Evolutionary conservation across 53 echinoderm and acorn worm genomes (phyloP).

Genomic region (Arbacia lixula): DNA sequence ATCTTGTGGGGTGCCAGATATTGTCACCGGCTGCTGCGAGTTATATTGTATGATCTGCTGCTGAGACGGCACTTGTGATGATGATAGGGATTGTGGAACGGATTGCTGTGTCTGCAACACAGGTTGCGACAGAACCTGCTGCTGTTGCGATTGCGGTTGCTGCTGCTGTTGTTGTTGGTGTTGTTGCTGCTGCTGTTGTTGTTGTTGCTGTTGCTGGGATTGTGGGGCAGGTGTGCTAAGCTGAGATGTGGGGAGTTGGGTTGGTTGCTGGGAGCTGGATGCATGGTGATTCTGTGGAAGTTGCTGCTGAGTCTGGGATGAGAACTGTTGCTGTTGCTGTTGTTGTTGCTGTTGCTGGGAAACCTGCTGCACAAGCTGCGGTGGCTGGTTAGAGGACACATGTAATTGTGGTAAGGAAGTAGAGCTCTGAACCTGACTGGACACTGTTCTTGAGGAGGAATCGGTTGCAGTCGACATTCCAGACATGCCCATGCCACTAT

Average conservation of each 20-base stretch:
- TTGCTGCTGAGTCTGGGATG: slow-evolving; percentile 59
- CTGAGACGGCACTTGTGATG: slow-evolving; percentile 37
- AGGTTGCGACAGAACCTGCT: slow-evolving; percentile 48
- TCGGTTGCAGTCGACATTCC: slow-evolving; percentile 52
- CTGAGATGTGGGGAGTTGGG: slow-evolving; percentile 4
- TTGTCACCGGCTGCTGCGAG: slow-evolving; percentile 55
- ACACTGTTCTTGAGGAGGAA: slow-evolving; percentile 3
- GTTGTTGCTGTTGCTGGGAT: slow-evolving; percentile 30
- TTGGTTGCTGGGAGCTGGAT: slow-evolving; percentile 20
- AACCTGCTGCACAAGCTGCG: slow-evolving; percentile 47
- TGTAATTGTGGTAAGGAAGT: no score
- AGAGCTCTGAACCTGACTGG: slow-evolving; percentile 56
- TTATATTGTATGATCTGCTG: slow-evolving; percentile 22
- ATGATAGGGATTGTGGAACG: slow-evolving; percentile 18
- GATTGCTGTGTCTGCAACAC: slow-evolving; percentile 37
- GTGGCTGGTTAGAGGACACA: slow-evolving; percentile 47
- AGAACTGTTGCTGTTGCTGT: slow-evolving; percentile 50
- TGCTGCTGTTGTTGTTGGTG: slow-evolving; percentile 55
- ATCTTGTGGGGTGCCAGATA: slow-evolving; percentile 19
- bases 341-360: slow-evolving; percentile 12
- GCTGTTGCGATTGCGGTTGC: slow-evolving; percentile 45
- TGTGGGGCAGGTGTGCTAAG: slow-evolving; percentile 30
- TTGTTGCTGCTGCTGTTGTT: slow-evolving; percentile 39
- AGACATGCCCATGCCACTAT: slow-evolving; percentile 83
- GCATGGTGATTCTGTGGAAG: slow-evolving; percentile 2